Base-by-base conservation (phyloP, 1,140 invertebrate species). In the Halesus radiatus region DNA sequence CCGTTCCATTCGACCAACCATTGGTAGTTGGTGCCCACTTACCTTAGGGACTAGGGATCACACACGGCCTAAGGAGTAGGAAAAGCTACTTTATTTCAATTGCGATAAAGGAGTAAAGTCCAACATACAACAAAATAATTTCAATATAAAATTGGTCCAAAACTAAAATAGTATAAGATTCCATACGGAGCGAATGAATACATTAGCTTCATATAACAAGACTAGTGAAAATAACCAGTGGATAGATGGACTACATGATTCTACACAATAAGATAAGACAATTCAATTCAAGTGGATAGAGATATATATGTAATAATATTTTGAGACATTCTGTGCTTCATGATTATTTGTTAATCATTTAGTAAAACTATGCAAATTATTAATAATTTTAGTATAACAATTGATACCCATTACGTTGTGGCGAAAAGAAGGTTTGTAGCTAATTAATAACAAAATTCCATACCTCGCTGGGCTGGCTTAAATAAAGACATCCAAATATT, bases 121-220 rank as follows among this genome's bases (percentile, higher is more conserved):
- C 22, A 26, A 66, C 26, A 66, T 29, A 66, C 62, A 66, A 66
- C n/a, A 22, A 22, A 56, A 64, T 66, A 66, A 60, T 32, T 66
- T 72, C 53, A 52, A 72, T 72, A 72, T 26, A 53, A 72, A 72
- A 72, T 72, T 72, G 68, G 68, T 72, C 68, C 68, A 72, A 72
- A 72, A 72, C 45, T 72, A 72, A 72, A 72, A 72, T 52, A 72
- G 20, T 68, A 68, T 10, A 68, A 37, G 64, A 68, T 45, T 45
- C 37, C 37, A 45, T 45, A 45, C 18, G 56, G 20, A 60, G 23
- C 29, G 37, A 68, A 68, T 37, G 13, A 68, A 68, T n/a, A 68
- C 64, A 68, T 37, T 68, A 18, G 64, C 58, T 23, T 18, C 16
- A 68, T 68, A 68, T 18, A 4, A 68, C 10, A 50, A 37, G 23